Conservation (phyloP, 2,797 vertebrate genomes). For the Takifugu ocellatus region DNA sequence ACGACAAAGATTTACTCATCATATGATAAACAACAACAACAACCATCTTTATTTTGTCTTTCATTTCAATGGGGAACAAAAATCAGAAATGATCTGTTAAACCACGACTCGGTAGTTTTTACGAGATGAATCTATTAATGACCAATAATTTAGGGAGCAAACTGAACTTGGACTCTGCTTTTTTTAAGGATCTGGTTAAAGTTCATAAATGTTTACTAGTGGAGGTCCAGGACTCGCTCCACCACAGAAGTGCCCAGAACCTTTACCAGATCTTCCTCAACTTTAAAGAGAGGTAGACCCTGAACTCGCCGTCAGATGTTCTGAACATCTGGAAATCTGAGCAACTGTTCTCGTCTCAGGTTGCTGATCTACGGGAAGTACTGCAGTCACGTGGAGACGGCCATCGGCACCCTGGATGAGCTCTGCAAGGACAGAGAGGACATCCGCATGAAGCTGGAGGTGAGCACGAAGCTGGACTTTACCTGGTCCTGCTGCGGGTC, state of each 20-base stretch:
- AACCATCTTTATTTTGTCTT: no score
- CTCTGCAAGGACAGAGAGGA: conserved; percentile 96
- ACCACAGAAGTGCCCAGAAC: conserved; percentile 88
- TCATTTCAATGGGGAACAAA: no score
- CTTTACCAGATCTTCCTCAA: conserved; percentile 92
- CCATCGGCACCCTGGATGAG: conserved; percentile 86
- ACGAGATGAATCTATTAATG: background rate
- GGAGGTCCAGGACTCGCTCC: conserved; percentile 89
- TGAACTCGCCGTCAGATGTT: no score
- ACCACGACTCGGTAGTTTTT: no score
- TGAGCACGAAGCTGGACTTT: conserved; percentile 11
- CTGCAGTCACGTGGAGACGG: conserved; percentile 92
- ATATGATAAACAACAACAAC: no score
- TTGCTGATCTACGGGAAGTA: conserved; percentile 96
- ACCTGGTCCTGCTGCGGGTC: background rate
- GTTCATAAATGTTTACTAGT: conserved; percentile 88
- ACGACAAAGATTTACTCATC: no score
- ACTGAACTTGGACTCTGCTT: background rate
- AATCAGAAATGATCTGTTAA: no score
- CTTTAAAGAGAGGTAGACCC: conserved; percentile 90
- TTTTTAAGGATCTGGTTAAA: conserved; percentile 88
- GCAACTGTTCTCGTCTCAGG: conserved; percentile 59
- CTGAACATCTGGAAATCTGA: background rate
- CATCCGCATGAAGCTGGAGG: conserved; percentile 92
- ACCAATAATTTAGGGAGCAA: background rate